Conservation (phyloP, 64 coral and sea anemone species). For the Montipora capricornis region DNA sequence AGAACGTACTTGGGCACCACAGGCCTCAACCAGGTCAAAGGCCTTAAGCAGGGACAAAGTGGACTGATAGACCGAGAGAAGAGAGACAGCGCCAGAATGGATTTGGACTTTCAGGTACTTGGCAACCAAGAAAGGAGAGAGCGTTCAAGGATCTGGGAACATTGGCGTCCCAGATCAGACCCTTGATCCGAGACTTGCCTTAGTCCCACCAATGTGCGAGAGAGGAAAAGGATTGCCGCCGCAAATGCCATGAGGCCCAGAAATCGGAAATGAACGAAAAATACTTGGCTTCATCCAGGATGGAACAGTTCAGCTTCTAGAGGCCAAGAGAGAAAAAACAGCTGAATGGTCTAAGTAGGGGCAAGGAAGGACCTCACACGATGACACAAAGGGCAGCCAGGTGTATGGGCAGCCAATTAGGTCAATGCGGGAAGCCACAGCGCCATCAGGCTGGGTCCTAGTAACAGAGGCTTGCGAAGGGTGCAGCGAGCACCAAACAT, state of each 20-base stretch:
- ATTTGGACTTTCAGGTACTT: background rate
- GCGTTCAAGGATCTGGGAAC: too few relatives aligned
- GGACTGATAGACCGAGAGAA: background rate
- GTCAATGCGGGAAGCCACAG: background rate
- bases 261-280: background rate
- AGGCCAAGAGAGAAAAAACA: background rate
- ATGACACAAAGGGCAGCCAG: background rate
- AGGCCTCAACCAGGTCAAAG: background rate
- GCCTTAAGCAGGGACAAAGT: background rate
- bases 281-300: background rate
- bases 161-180: background rate
- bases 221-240: background rate
- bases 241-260: background rate
- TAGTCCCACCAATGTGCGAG: background rate
- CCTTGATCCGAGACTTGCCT: background rate
- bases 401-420: background rate
- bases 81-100: background rate
- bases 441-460: background rate
- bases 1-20: background rate
- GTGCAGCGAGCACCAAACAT: background rate
- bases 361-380: background rate
- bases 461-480: background rate
- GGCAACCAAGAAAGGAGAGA: too few relatives aligned
- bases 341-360: slow-evolving; percentile 52
- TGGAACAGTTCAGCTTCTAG: slow-evolving; percentile 21